Conservation (phyloP, 2,797 vertebrate genomes). For the Astyanax mexicanus region DNA sequence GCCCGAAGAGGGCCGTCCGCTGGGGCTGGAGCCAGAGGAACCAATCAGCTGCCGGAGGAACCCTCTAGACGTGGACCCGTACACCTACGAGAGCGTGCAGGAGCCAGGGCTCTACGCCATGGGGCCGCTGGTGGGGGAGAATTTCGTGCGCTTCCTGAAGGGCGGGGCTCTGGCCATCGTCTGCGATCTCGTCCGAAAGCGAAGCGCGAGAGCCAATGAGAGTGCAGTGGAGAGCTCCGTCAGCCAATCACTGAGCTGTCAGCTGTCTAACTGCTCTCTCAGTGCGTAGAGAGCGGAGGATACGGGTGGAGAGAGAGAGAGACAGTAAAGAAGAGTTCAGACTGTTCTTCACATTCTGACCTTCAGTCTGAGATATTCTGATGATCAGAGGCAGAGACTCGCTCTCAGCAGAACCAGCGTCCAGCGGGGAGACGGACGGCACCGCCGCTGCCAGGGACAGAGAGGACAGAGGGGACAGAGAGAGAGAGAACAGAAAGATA, state of each 20-base stretch:
- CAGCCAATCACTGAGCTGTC: background rate
- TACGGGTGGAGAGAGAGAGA: background rate
- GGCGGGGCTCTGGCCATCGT: slow-evolving; percentile 81
- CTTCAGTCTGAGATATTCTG: background rate
- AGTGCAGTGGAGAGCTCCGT: slow-evolving; percentile 5
- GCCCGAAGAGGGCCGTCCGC: slow-evolving; percentile 60
- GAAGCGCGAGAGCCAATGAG: slow-evolving; percentile 53
- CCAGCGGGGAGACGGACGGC: background rate
- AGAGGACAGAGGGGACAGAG: background rate
- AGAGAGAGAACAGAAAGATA: background rate
- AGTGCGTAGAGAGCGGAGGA: background rate
- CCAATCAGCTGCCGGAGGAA: slow-evolving; percentile 79
- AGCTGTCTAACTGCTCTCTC: slow-evolving; percentile 11
- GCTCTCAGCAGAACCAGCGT: too few species aligned
- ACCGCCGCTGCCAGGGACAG: too few species aligned
- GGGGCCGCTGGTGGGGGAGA: slow-evolving; percentile 84
- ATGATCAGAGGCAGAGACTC: background rate
- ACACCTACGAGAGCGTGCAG: slow-evolving; percentile 69
- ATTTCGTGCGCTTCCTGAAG: slow-evolving; percentile 85
- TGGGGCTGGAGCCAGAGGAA: slow-evolving; percentile 66
- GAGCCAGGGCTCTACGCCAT: slow-evolving; percentile 80
- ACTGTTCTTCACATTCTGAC: too few species aligned
- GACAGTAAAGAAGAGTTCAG: background rate
- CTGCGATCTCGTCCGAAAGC: slow-evolving; percentile 66
- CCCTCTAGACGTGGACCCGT: slow-evolving; percentile 79